phyloP scores from a whole-genome alignment of 2,797 vertebrate genomes.

The Apodemus agrarius region DNA sequence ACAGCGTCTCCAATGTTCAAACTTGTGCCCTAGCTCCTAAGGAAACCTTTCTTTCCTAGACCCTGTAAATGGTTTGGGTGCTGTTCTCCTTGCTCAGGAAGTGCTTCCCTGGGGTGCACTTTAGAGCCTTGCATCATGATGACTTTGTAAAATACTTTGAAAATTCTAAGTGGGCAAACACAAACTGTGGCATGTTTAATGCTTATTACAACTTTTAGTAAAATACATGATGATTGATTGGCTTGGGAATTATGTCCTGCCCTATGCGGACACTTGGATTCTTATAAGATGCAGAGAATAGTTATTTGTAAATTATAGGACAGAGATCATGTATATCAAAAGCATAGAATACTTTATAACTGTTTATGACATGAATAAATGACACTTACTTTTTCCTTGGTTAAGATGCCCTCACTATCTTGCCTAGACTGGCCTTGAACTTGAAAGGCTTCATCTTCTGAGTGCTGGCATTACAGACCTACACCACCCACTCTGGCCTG shows the following conservation, averaged over 20 bases:
- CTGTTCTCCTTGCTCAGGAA: neutral
- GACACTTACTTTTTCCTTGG: conserved; percentile 12
- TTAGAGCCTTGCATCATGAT: conserved; percentile 49
- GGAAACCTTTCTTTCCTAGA: conserved; percentile 27
- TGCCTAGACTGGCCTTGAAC: neutral
- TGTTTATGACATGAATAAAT: conserved; percentile 46
- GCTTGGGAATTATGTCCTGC: conserved; percentile 48
- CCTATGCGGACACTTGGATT: neutral
- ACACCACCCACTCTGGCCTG: neutral
- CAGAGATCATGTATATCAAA: conserved; percentile 43
- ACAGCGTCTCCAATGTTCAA: neutral
- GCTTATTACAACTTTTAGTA: conserved; percentile 52
- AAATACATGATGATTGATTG: conserved; percentile 8
- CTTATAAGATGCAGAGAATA: conserved; percentile 31
- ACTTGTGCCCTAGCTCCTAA: neutral
- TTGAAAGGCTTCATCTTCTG: neutral
- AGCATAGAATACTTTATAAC: conserved; percentile 41
- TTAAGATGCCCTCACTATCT: neutral
- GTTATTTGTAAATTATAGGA: conserved; percentile 31
- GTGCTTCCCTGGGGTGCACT: conserved; percentile 8
- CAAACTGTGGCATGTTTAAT: conserved; percentile 37
- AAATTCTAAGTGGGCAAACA: conserved; percentile 53
- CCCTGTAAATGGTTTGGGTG: neutral
- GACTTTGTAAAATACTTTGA: conserved; percentile 35
- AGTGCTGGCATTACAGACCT: neutral